Base-by-base conservation (phyloP, 2,797 vertebrate genomes). In the Florisuga fusca region DNA sequence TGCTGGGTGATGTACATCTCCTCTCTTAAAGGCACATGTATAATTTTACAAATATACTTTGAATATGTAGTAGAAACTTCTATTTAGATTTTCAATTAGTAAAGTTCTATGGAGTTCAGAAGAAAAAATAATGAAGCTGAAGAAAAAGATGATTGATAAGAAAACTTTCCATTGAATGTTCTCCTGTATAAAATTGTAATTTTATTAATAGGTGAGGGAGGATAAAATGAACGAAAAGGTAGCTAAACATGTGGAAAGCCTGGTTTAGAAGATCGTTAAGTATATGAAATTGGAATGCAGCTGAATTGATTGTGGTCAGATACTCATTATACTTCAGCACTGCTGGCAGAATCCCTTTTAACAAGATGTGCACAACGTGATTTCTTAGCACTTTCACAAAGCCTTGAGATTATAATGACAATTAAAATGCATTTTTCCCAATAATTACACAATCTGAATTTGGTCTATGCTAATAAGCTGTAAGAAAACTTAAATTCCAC, bases 191-290 rank as follows among this genome's bases (percentile, higher is more conserved):
- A 96, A 97, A 94, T 4, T 78, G 68, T 93, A 43, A 89, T 96
- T 97, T 97, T 97, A 95, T 96, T 97, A 96, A 97, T 62, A 96
- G 85, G 61, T 57, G 69, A 91, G 68, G 61, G 61, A 91, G 84
- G 43, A 87, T 79, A 95, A 94, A 96, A 94, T 76, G 91, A 91
- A 95, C 3, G 23, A 91, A 95, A 92, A 87, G 36, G 34, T 92
- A 93, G 84, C 91, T 96, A 93, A 94, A 68, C 77, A 93, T 0
- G 27, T 87, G 69, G 89, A 95, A 96, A 21, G 54, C 75, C 83
- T 94, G 67, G 43, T 95, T 95, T 92, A 96, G 94, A 95, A 91
- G 89, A 94, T 81, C 41, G 13, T 51, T 51, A 91, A 78, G 67
- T 79, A 91, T 74, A 84, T 88, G 82, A 94, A 93, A 95, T 85